Base-by-base conservation (phyloP, 2,113 vertebrate species). In the Mustela lutreola region DNA sequence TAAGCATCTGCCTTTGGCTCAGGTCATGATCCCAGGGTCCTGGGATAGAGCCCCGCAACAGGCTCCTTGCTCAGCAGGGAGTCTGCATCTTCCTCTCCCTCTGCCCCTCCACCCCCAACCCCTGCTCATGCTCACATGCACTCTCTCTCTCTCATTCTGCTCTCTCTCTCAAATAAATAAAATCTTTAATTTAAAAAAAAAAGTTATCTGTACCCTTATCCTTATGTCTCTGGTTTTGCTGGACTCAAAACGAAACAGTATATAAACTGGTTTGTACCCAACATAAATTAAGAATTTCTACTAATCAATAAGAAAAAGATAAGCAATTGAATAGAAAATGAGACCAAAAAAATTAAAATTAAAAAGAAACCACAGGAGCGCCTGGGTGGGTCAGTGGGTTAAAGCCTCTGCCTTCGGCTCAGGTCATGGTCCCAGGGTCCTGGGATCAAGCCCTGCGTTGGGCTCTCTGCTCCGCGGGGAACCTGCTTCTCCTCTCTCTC, bases 221-320 rank as follows among this genome's bases (percentile, higher is more conserved):
- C 18, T 93, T 14, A 28, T 24, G 26, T 11, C 10, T 89, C 71
- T 89, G 78, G 60, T 65, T 94, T 79, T 65, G 70, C 53, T 85
- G 65, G 15, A 92, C 18, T 12, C 31, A 94, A 48, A 62, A 24
- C 73, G 89, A 92, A 16, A 39, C 4, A 94, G 88, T 39, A 73
- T 45, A 82, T 12, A 22, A 95, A 78, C 33, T 92, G 11, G 45
- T 63, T 79, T 58, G 15, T 33, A 93, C n/a, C 50, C 67, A 73
- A 62, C 78, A 85, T 75, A 95, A 70, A 88, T 62, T 48, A 88
- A 82, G 95, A 91, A 87, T 11, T 15, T 36, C 84, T 75, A 80
- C 2, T 58, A 87, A 70, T 82, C 67, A 88, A 0, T 31, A 71
- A 83, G n/a, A 76, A 87, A 79, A 78, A 82, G 39, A 22, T 7